Percentiles rank a stretch among this genome's conserved stretches.
These are phyloP conservation scores for Drosophila sucinea DNA, from an alignment of 1,140 invertebrate species.

Conservation along the genomic window DNA sequence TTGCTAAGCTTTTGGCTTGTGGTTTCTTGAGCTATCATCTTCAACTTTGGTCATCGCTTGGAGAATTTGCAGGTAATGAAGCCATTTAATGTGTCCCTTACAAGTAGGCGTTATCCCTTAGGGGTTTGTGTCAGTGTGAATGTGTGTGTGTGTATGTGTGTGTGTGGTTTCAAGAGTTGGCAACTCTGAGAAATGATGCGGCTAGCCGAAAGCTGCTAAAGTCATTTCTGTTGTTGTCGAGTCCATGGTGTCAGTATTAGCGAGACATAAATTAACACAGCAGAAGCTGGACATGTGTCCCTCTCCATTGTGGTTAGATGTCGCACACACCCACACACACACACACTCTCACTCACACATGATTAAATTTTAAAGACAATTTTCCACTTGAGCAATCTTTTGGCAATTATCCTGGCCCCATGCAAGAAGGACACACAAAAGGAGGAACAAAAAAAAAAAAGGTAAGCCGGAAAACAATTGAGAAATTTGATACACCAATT, in stretches of 20 bases:
- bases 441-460: neutral
- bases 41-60: slow-evolving; percentile 38
- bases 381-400: slow-evolving; percentile 43
- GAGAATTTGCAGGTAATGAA: slow-evolving; percentile 53
- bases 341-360: slow-evolving; percentile 7
- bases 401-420: slow-evolving; percentile 43
- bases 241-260: slow-evolving; percentile 40
- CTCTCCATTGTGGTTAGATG: slow-evolving; percentile 18
- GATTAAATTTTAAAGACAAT: slow-evolving; percentile 63
- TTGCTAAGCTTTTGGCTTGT: slow-evolving; percentile 26
- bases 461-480: neutral
- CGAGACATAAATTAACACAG: slow-evolving; percentile 31
- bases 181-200: neutral
- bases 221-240: neutral
- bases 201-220: neutral
- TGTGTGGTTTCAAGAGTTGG: slow-evolving; percentile 1
- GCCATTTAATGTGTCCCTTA: slow-evolving; percentile 49
- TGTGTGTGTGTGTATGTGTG: neutral
- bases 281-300: neutral
- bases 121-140: neutral
- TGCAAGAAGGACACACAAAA: neutral
- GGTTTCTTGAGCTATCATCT: slow-evolving; percentile 25
- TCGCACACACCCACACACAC: neutral
- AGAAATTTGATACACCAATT: slow-evolving; percentile 47
- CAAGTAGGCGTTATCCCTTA: slow-evolving; percentile 22